Evolutionary conservation across 2,797 vertebrate species (phyloP).

Genomic region (Rhynchotus rufescens): DNA sequence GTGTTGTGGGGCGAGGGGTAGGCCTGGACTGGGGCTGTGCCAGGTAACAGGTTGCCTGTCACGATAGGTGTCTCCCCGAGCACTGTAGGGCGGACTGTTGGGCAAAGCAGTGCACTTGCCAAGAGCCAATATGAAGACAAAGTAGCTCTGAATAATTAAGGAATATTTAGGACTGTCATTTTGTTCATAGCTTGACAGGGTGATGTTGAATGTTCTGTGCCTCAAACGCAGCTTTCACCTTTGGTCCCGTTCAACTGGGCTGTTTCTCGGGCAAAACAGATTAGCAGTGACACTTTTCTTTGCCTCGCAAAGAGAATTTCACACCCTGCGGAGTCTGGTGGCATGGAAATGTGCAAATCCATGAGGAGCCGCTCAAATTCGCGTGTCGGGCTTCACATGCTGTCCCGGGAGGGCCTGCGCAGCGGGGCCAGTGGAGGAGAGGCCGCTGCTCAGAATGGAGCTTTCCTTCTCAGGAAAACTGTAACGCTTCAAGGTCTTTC

Average conservation of each 20-base stretch:
- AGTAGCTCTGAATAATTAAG: conserved; percentile 20
- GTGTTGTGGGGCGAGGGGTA: not conserved
- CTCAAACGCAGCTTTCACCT: not conserved
- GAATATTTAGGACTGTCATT: not conserved
- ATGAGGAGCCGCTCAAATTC: not conserved
- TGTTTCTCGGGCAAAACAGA: not conserved
- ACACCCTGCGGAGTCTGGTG: not conserved
- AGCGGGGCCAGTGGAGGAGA: not conserved
- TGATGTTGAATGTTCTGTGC: not conserved
- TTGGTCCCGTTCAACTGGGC: not conserved
- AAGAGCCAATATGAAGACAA: not conserved
- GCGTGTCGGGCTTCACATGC: not conserved
- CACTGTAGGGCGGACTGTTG: not conserved
- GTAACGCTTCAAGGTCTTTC: not conserved
- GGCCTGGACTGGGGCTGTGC: not conserved
- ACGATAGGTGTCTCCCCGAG: not conserved
- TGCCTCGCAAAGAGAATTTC: not conserved
- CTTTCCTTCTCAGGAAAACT: not conserved
- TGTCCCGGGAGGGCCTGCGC: not conserved
- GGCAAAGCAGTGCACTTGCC: not conserved
- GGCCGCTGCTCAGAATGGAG: not conserved
- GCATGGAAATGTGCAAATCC: conserved; percentile 1
- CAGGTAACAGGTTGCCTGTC: not conserved
- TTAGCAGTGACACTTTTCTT: not conserved
- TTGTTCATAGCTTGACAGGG: not conserved